Base-by-base conservation (phyloP, 2,797 vertebrate species). In the Tiaroga cobitis region DNA sequence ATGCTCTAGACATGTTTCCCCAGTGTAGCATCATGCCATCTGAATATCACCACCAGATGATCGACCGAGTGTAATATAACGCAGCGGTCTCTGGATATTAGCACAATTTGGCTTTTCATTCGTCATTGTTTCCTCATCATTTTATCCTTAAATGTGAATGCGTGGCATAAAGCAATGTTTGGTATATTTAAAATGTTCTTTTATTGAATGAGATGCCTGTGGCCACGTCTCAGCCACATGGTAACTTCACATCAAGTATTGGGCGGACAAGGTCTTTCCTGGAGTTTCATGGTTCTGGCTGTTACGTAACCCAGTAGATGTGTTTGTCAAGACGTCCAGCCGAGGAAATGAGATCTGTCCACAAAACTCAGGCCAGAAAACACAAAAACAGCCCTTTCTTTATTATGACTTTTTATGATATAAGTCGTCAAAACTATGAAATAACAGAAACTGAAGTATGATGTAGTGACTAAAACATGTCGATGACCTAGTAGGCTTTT, bases 271-370 rank as follows among this genome's bases (percentile, higher is more conserved):
- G 73, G 65, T 70, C 74, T 86, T 84, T 65, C 34, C 39, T 67
- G 13, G 21, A 67, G 32, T 54, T 34, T 68, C 74, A 10, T 59
- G 16, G n/a, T 67, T 24, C 79, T 39, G 70, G 61, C 51, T 49
- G 51, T 86, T 86, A 86, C 34, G 4, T 86, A 86, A 86, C 65
- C 8, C 26, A 11, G 16, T 74, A 13, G 43, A 63, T 32, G 59
- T 41, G 29, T 69, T 83, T 54, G 59, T 49, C 43, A 76, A 51
- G 82, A 46, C 4, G 59, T 65, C 61, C 82, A 67, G 32, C 59
- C 37, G 41, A 69, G 46, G 73, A 76, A 46, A 86, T 86, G 72
- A 88, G 72, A 26, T 85, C 43, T 74, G 72, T 73, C 86, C 83
- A 19, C 19, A 29, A 41, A 80, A 61, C 29, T 34, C 26, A 26